phyloP scores from a whole-genome alignment of 1,140 invertebrate genomes.

The Ridgeia piscesae region DNA sequence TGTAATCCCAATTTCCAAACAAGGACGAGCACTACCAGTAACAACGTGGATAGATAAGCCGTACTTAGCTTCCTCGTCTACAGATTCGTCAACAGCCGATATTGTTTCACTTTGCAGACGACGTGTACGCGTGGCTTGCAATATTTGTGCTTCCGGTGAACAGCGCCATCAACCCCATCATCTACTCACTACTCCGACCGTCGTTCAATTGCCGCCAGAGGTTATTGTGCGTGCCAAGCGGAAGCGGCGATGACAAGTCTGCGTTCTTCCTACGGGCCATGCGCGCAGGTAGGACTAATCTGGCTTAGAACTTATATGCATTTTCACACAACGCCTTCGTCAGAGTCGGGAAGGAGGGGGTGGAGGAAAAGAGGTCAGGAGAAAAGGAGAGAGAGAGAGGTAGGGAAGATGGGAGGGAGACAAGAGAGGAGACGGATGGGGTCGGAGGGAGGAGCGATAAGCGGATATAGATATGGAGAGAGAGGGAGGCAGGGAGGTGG shows the following conservation, averaged over 20 bases:
- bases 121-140: slow-evolving; percentile 29
- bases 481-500: not conserved
- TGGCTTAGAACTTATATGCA: no score
- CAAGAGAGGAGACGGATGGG: no score
- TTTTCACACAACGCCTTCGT: no score
- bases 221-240: not conserved
- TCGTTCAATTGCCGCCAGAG: slow-evolving; percentile 18
- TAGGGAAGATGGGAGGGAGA: no score
- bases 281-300: not conserved
- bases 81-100: not conserved
- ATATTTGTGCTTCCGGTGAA: slow-evolving; percentile 32
- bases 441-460: no score
- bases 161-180: slow-evolving; percentile 30
- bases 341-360: not conserved
- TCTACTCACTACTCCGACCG: slow-evolving; percentile 24
- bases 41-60: no score
- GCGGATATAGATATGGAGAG: no score
- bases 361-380: no score
- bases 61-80: not conserved
- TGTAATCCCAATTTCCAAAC: no score
- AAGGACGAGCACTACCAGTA: no score
- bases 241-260: not conserved
- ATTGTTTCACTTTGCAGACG: slow-evolving; percentile 34
- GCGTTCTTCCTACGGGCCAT: not conserved
- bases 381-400: no score